A percentile compares a stretch with the other conserved stretches of the same genome.
Conservation (phyloP, 2,888 invertebrate species). For the Amitus sp. region DNA sequence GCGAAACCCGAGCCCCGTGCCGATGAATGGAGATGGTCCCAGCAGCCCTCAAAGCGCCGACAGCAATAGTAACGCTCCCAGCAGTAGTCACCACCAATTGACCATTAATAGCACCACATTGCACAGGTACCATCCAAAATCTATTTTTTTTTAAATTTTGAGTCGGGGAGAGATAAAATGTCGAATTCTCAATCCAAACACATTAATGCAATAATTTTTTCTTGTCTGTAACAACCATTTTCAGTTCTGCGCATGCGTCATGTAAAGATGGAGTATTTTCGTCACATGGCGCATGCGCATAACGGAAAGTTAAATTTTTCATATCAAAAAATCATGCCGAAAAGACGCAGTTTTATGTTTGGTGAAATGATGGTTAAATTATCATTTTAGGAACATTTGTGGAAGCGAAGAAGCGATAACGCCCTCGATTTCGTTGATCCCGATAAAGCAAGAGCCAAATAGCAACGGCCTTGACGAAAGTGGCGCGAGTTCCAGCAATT, state of each 20-base stretch:
- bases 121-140: conserved; percentile 59
- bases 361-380: neutral
- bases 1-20: conserved; percentile 60
- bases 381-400: conserved; percentile 54
- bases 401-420: conserved; percentile 73
- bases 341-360: neutral
- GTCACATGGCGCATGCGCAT: no score
- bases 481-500: conserved; percentile 74
- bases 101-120: conserved; percentile 66
- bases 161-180: no score
- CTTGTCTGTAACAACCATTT: no score
- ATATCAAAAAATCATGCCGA: no score
- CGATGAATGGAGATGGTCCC: conserved; percentile 77
- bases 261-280: no score
- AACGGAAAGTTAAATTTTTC: no score
- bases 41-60: conserved; percentile 85
- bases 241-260: no score
- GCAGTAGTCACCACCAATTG: conserved; percentile 74
- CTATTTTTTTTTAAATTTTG: neutral
- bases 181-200: no score
- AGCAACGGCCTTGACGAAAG: conserved; percentile 67
- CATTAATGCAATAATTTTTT: no score
- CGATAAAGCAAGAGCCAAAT: conserved; percentile 75
- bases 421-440: conserved; percentile 86
- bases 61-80: conserved; percentile 79